Conservation (phyloP, 2,113 vertebrate genomes). For the Cynopterus brachyotis region DNA sequence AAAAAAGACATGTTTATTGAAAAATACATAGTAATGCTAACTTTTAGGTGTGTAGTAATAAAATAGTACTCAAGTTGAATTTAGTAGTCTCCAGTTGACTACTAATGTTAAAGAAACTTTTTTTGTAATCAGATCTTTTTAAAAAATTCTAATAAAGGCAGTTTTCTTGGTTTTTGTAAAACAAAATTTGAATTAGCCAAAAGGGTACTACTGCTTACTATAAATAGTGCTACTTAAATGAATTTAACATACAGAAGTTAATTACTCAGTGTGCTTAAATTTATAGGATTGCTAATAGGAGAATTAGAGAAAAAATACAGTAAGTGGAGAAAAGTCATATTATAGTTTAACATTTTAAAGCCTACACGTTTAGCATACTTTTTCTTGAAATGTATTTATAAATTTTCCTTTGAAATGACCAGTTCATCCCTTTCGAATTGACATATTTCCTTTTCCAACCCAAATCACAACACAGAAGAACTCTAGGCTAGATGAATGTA, state of each 20-base stretch:
- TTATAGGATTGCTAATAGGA: not conserved
- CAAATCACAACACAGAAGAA: not conserved
- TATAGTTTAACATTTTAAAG: not conserved
- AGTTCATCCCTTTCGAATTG: not conserved
- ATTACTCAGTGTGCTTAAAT: not conserved
- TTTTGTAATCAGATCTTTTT: not conserved
- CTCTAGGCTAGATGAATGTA: not conserved
- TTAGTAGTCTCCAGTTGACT: not conserved
- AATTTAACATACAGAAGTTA: slow-evolving; percentile 8
- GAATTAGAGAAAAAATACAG: not conserved
- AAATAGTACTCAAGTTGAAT: not conserved
- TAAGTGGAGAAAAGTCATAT: not conserved
- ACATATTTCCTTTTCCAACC: not conserved
- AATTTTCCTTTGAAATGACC: not conserved
- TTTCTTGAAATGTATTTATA: not conserved
- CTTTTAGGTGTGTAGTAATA: not conserved
- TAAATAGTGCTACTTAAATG: not conserved
- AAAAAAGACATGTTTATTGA: not conserved
- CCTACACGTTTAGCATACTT: not conserved
- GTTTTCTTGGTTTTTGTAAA: slow-evolving; percentile 35
- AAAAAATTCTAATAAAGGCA: not conserved
- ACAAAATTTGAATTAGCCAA: slow-evolving; percentile 23
- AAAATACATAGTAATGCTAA: not conserved
- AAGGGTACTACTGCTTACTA: not conserved
- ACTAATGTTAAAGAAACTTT: slow-evolving; percentile 7